Base-by-base conservation (phyloP, 1,140 invertebrate genomes). In the Aphis gossypii region DNA sequence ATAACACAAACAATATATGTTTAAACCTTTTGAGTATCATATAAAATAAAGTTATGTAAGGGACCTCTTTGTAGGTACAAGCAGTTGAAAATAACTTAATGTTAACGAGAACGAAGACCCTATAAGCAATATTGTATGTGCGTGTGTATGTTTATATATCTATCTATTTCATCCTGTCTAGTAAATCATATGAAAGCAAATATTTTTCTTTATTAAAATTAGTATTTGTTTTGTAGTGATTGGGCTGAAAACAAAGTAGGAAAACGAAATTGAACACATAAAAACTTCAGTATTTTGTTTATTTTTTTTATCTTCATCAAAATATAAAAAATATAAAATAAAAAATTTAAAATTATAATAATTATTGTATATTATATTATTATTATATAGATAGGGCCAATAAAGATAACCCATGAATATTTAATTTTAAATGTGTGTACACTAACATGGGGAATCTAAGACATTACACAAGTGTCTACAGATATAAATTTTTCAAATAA, bases 21-120 rank as follows among this genome's bases (percentile, higher is more conserved):
- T 54, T 54, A 51, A 90, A 60, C 54, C 54, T 41, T 90, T 90
- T 60, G 51, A 60, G 48, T 41, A 38, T 23, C 48, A 51, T 88
- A 48, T 46, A 23, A 82, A 35, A 82, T 82, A n/a, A 76, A 76
- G n/a, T 83, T 88, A 89, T 35, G n/a, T 38, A 60, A 60, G 41
- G 1, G 41, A 60, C 7, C 30, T 90, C 88, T 90, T 44, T 90
- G 54, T 90, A 35, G 6, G 8, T 54, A 89, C 30, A 87, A 1
- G 1, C 9, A 88, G 87, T 90, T 90, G 54, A 60, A 60, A 60
- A 60, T 90, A 56, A 90, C 54, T 90, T 60, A 44, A 90, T 60
- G 38, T 23, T 41, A 90, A 44, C 51, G 88, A 90, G 38, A 60
- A 56, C 35, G 87, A 60, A 90, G 38, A 30, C 38, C 11, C 38